These are phyloP conservation scores for Pristionchus mayeri DNA, from an alignment of 2,888 invertebrate genomes.

Conservation along the genomic window DNA sequence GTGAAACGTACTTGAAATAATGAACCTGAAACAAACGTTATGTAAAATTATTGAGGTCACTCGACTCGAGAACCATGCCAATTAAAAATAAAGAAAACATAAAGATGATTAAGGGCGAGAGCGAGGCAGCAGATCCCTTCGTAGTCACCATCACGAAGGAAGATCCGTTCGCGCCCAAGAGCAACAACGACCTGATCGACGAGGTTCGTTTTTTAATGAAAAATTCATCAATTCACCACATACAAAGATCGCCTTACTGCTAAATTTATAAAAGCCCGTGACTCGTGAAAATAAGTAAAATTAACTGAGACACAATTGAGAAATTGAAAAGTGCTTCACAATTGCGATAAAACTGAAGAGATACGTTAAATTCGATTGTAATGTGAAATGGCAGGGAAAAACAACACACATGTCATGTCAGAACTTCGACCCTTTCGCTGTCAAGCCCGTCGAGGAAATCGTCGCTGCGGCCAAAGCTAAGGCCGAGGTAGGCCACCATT, in stretches of 20 bases:
- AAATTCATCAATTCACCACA: too few relatives aligned
- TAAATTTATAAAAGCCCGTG: too few relatives aligned
- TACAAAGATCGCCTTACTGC: too few relatives aligned
- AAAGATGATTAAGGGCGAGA: too few relatives aligned
- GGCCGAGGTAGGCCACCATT: constrained; percentile 68
- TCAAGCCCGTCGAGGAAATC: constrained; percentile 75
- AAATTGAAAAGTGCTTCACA: background rate
- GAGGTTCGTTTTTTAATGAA: constrained; percentile 52
- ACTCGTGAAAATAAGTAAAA: too few relatives aligned
- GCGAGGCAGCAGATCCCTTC: constrained; percentile 55
- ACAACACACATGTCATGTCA: constrained; percentile 53
- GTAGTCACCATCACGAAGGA: constrained; percentile 38
- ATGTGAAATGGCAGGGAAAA: background rate
- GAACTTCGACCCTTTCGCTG: constrained; percentile 75
- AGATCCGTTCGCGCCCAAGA: constrained; percentile 71
- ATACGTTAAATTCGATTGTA: background rate
- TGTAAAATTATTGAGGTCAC: too few relatives aligned
- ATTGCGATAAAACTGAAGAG: background rate
- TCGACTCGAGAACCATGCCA: too few relatives aligned
- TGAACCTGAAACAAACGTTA: too few relatives aligned
- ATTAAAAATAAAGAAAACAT: too few relatives aligned
- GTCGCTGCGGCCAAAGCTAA: constrained; percentile 74
- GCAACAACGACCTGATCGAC: constrained; percentile 61
- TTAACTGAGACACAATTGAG: too few relatives aligned
- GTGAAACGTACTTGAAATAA: too few relatives aligned